Evolutionary conservation across 2,113 vertebrate genomes (phyloP), one percentile per base, ranked within the genome.

Genomic region (Carassius gibelio): DNA sequence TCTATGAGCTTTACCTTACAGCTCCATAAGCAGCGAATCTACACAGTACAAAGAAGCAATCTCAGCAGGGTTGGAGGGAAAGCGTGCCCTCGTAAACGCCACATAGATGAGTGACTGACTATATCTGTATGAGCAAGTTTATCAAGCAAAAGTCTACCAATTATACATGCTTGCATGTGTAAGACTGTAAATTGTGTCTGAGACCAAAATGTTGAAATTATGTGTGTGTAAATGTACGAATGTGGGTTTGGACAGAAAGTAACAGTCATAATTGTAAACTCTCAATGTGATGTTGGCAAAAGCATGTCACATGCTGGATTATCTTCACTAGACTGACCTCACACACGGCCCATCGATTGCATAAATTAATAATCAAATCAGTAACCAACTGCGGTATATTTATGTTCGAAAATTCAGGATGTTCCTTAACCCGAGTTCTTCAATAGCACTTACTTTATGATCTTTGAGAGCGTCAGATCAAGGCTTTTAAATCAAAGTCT

Each of bases 261-360:
- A 88, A 88, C 87, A 88, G 87, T 88, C 87, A 42, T 89, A 74
- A 82, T 87, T 82, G 84, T 88, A 86, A 89, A 89, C 86, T 82
- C 76, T 84, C 38, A 34, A 64, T 81, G 66, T 75, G 68, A 69
- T 74, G 83, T 87, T 83, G 34, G 82, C 76, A 81, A 78, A 50
- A 84, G 78, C 76, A 52, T 62, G 19, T 75, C 19, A 52, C 21
- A 59, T 64, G 52, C 61, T 42, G 59, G 69, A 75, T 75, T 45
- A 62, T 62, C 76, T 23, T 55, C 19, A 79, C 34, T 50, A 48
- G n/a, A 4, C 50, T 34, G 75, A 52, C 13, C 42, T 68, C 8
- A 11, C 23, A 21, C 1, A 9, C 30, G 15, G 42, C 45, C 48
- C 80, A 26, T 45, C 8, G 36, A 48, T 68, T 69, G 62, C 61